phyloP scores from a whole-genome alignment of 2,797 vertebrate genomes.

The Pseudotriccus pelzelni region DNA sequence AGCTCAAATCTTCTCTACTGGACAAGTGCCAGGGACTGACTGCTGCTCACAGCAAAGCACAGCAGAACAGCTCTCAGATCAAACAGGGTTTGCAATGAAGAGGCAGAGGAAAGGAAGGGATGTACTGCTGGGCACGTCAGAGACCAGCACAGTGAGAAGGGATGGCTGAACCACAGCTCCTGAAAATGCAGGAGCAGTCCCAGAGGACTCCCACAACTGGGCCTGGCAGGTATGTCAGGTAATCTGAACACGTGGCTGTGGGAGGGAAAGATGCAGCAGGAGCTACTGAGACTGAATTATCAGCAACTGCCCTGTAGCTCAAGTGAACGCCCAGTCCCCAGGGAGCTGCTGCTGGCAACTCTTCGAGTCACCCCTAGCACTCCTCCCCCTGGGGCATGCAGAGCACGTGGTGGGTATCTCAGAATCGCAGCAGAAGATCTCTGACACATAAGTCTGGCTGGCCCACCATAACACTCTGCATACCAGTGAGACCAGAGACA shows the following conservation, averaged over 20 bases:
- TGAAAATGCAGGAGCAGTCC: not conserved
- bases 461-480: not conserved
- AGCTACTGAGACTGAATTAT: not conserved
- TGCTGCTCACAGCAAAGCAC: not conserved
- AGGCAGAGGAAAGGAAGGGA: not conserved
- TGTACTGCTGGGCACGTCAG: not conserved
- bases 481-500: not conserved
- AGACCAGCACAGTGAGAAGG: not conserved
- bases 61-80: not conserved
- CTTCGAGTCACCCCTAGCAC: not conserved
- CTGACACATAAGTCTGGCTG: fast-evolving
- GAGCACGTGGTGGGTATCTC: fast-evolving
- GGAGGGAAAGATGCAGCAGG: not conserved
- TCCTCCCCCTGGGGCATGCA: not conserved
- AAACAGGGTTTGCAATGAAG: not conserved
- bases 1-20: not conserved
- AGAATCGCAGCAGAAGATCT: not conserved
- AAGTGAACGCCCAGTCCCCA: not conserved
- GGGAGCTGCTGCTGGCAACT: not conserved
- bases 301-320: not conserved
- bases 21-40: not conserved
- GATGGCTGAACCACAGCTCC: not conserved
- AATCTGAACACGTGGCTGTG: not conserved
- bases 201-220: fast-evolving
- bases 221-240: not conserved